Evolutionary conservation across 2,113 vertebrate species (phyloP), one percentile per base, ranked within the genome.

Genomic region (Hiodon tergisus): DNA sequence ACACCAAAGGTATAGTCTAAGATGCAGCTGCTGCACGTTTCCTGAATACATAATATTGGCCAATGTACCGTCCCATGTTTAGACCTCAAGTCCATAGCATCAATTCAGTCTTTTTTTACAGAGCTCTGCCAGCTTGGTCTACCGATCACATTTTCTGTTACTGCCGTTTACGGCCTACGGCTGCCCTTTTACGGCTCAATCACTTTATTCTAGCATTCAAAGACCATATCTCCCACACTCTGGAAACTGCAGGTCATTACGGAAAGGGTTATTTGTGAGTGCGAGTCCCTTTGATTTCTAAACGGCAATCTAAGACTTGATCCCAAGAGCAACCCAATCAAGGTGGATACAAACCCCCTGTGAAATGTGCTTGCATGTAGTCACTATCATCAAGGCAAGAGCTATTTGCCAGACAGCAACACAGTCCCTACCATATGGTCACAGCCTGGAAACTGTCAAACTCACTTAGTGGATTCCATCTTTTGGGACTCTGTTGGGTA

Each of bases 391-490:
- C 86, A 92, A 91, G 90, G 89, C 87, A 89, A 87, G 89, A 88
- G 89, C 80, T 77, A 81, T 85, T 86, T 86, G 81, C 80, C 82
- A 86, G 83, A 82, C 78, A 75, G 81, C 77, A 88, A 85, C 85
- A 82, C 81, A 76, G 86, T 86, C 87, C 82, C 83, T 78, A 88
- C 91, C 93, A 93, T 94, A 92, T 91, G 92, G 93, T 90, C 87
- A 84, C 89, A 88, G 89, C 84, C 89, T 94, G 87, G 89, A 91
- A 92, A 86, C 90, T 92, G 91, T 94, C 93, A 93, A 84, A 84
- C 91, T 93, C 90, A 89, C 89, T 94, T 93, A 94, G 88, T 81
- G 88, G 84, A 88, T 91, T 86, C 87, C 87, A 86, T 91, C 92
- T 93, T 90, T 78, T 83, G 89, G 90, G 91, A 93, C 77, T 81